phyloP scores from a whole-genome alignment of 1,140 invertebrate species.

The Drosophila triauraria region DNA sequence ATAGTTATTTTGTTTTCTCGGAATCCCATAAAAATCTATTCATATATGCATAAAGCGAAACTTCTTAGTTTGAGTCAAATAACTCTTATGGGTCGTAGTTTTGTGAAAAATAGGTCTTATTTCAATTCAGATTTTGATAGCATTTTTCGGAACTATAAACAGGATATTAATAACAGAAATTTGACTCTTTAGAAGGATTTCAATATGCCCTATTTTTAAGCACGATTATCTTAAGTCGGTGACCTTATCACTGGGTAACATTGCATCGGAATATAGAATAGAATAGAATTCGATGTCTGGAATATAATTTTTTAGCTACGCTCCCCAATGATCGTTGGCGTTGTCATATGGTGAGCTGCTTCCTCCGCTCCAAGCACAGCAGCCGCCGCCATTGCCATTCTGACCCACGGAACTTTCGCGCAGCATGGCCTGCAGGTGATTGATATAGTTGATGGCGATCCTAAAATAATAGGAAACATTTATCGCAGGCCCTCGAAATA shows the following conservation, averaged over 20 bases:
- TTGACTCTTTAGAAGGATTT: no score
- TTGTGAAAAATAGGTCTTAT: neutral
- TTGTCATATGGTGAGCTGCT: slow-evolving; percentile 70
- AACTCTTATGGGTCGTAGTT: no score
- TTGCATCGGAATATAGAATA: neutral
- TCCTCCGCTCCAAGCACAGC: slow-evolving; percentile 72
- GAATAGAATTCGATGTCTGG: neutral
- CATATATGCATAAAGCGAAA: no score
- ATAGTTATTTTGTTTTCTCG: neutral
- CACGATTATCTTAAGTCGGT: neutral
- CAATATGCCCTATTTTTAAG: neutral
- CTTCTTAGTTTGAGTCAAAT: neutral
- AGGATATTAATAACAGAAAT: neutral
- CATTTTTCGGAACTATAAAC: neutral
- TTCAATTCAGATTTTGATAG: neutral
- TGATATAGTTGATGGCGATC: slow-evolving; percentile 92
- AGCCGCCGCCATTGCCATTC: slow-evolving; percentile 42
- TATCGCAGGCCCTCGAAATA: neutral
- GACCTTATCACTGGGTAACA: neutral
- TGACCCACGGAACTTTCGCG: slow-evolving; percentile 61
- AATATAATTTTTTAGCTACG: slow-evolving; percentile 29
- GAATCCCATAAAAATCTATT: neutral
- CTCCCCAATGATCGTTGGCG: slow-evolving; percentile 68
- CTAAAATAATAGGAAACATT: slow-evolving; percentile 82
- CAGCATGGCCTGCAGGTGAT: slow-evolving; percentile 88